These are phyloP conservation scores for Pandemis heparana DNA, from an alignment of 2,888 invertebrate species.

Conservation along the genomic window DNA sequence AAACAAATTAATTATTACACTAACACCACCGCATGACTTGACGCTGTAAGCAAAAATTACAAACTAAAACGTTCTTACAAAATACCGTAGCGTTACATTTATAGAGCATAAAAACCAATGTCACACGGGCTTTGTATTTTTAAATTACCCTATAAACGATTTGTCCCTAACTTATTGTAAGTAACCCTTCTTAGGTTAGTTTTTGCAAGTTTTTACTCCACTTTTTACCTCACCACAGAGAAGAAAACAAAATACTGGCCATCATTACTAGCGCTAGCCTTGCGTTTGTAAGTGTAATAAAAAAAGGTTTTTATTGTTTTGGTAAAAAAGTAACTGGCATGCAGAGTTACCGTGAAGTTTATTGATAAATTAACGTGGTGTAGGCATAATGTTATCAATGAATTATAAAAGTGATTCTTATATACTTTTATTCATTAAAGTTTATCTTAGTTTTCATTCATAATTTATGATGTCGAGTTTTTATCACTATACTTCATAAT, in stretches of 20 bases:
- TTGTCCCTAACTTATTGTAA: slow-evolving; percentile 66
- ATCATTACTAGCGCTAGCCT: slow-evolving; percentile 53
- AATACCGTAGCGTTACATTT: slow-evolving; percentile 69
- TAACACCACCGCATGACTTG: slow-evolving; percentile 55
- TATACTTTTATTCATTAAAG: background rate
- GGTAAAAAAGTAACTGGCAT: slow-evolving; percentile 43
- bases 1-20: slow-evolving; percentile 40
- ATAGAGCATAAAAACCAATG: slow-evolving; percentile 71
- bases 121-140: slow-evolving; percentile 73
- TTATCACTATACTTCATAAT: background rate
- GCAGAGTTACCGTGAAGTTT: slow-evolving; percentile 15
- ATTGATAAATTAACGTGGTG: slow-evolving; percentile 4
- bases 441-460: background rate
- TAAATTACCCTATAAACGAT: slow-evolving; percentile 73
- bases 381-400: slow-evolving; percentile 9
- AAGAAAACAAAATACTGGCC: slow-evolving; percentile 69
- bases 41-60: slow-evolving; percentile 67
- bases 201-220: slow-evolving; percentile 77
- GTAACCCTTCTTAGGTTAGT: slow-evolving; percentile 70
- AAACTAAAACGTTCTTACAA: slow-evolving; percentile 69
- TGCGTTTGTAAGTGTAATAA: slow-evolving; percentile 47
- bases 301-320: slow-evolving; percentile 52
- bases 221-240: slow-evolving; percentile 79
- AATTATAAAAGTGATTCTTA: background rate
- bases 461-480: background rate